These are phyloP conservation scores for Kradibia gibbosae DNA, from an alignment of 1,140 invertebrate species.

Conservation along the genomic window DNA sequence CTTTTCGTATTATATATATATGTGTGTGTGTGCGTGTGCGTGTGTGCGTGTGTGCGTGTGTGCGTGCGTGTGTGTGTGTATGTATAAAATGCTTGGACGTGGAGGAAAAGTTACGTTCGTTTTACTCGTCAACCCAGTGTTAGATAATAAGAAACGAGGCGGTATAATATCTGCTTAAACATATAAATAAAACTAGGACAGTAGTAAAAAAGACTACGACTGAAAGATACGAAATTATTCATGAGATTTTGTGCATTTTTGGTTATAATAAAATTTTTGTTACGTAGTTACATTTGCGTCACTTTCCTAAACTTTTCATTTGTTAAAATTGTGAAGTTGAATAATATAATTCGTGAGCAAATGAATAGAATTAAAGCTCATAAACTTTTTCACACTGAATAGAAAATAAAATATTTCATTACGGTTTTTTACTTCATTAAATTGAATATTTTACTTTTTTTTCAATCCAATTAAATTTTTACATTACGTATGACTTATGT, in stretches of 20 bases:
- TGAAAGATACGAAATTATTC: slow-evolving; percentile 34
- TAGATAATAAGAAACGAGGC: not conserved
- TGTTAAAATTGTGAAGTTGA: too few relatives aligned
- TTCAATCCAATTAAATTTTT: too few relatives aligned
- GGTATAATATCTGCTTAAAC: not conserved
- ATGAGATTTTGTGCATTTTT: slow-evolving; percentile 42
- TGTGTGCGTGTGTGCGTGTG: not conserved
- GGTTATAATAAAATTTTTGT: not conserved
- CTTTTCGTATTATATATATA: not conserved
- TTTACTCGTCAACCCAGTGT: not conserved
- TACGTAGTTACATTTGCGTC: slow-evolving; percentile 21
- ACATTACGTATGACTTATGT: too few relatives aligned
- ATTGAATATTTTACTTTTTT: too few relatives aligned
- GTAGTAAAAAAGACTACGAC: not conserved
- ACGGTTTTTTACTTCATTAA: too few relatives aligned
- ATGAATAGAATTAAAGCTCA: too few relatives aligned
- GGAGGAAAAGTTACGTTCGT: too few relatives aligned
- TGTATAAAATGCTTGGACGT: not conserved
- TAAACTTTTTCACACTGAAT: too few relatives aligned
- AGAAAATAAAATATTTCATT: too few relatives aligned
- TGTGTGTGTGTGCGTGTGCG: not conserved
- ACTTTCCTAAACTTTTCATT: slow-evolving; percentile 1
- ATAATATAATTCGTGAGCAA: too few relatives aligned
- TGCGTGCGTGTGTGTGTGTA: not conserved
- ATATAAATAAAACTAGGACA: slow-evolving; percentile 35